Percentiles rank a stretch among this genome's conserved stretches.
phyloP scores from a whole-genome alignment of 2,797 vertebrate genomes.

The Sebastolobus altivelis region DNA sequence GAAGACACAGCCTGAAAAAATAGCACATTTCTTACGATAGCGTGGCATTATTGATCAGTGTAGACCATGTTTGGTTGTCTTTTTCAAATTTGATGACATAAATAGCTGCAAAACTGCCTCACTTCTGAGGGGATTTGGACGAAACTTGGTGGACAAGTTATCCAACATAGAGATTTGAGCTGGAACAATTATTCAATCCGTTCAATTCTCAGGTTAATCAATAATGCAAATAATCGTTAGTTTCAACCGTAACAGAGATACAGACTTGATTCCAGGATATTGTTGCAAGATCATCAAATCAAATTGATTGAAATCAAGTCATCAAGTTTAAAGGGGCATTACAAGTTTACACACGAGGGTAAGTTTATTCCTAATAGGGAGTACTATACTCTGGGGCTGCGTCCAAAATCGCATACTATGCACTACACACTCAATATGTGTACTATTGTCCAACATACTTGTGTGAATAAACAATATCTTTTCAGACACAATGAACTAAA shows the following conservation, averaged over 20 bases:
- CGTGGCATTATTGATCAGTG: background rate
- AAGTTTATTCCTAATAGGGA: no score
- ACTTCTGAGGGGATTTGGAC: background rate
- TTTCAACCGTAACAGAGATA: background rate
- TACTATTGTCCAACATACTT: no score
- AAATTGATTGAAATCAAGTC: background rate
- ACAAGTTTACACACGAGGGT: no score
- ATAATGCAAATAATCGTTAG: no score
- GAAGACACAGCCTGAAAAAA: background rate
- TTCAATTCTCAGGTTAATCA: no score
- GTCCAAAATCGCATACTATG: no score
- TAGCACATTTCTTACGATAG: background rate
- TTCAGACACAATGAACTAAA: no score
- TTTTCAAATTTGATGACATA: background rate
- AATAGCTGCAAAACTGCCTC: background rate
- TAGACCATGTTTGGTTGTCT: no score
- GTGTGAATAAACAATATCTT: no score
- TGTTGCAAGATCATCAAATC: background rate
- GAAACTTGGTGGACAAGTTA: background rate
- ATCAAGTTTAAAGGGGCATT: background rate
- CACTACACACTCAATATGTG: no score
- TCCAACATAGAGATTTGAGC: background rate
- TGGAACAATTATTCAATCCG: background rate
- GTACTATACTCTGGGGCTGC: no score
- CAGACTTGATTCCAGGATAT: background rate